Evolutionary conservation across 2,113 vertebrate species (phyloP).

Genomic region (Probosciger aterrimus): DNA sequence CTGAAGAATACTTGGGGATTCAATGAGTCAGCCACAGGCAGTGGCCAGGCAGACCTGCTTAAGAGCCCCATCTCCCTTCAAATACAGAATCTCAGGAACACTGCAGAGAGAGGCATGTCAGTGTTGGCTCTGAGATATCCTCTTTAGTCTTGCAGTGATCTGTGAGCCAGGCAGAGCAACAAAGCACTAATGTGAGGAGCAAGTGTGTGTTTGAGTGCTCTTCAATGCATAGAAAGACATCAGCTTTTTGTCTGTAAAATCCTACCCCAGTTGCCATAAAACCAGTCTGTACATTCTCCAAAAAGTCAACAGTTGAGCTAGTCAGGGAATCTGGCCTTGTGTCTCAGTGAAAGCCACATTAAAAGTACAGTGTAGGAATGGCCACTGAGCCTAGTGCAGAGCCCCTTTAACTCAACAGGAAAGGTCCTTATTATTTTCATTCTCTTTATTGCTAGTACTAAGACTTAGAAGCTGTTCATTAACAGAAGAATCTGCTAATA

Average conservation of each 20-base stretch:
- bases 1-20: background rate
- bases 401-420: background rate
- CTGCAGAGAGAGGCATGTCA: background rate
- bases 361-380: background rate
- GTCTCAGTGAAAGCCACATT: background rate
- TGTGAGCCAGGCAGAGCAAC: background rate
- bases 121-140: background rate
- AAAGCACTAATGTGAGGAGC: background rate
- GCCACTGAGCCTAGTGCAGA: background rate
- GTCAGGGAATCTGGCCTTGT: background rate
- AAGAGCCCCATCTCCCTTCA: background rate
- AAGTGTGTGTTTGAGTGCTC: background rate
- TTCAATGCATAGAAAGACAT: background rate
- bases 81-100: background rate
- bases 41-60: background rate
- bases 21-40: background rate
- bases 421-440: background rate
- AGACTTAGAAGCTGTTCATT: background rate
- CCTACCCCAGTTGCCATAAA: background rate
- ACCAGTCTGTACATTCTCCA: background rate
- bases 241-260: accelerated
- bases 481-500: background rate
- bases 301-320: background rate
- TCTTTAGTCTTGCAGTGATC: background rate
- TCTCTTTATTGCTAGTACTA: background rate